Evolutionary conservation across 2,797 vertebrate species (phyloP).

Genomic region (Halcyon smyrnensis): DNA sequence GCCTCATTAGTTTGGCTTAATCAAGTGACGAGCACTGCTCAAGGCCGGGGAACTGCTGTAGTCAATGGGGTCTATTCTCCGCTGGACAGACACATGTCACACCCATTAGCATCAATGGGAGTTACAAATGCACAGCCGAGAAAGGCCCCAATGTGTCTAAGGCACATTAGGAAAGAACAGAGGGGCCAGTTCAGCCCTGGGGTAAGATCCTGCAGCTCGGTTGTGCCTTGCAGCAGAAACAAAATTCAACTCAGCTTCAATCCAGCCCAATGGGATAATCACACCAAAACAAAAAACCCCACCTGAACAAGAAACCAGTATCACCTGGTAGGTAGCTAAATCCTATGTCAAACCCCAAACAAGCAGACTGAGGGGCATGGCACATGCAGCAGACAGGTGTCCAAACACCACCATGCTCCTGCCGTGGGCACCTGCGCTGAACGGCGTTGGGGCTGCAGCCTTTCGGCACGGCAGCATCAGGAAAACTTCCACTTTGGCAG

Average conservation of each 20-base stretch:
- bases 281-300: neutral
- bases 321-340: neutral
- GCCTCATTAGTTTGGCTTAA: constrained; percentile 75
- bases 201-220: neutral
- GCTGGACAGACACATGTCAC: constrained; percentile 67
- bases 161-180: neutral
- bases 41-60: neutral
- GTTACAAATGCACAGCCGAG: neutral
- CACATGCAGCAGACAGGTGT: neutral
- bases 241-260: neutral
- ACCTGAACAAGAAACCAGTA: neutral
- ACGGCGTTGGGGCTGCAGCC: fast-evolving
- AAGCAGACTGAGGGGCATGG: fast-evolving
- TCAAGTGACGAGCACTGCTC: constrained; percentile 60
- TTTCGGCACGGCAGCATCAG: fast-evolving
- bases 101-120: constrained; percentile 66
- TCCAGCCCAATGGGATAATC: neutral
- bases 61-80: constrained; percentile 71
- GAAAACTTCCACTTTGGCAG: fast-evolving
- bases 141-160: constrained; percentile 63
- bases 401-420: fast-evolving
- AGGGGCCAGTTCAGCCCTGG: constrained; percentile 25
- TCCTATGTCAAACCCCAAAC: fast-evolving
- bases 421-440: fast-evolving
- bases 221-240: neutral